Evolutionary conservation across 2,113 vertebrate species (phyloP).

Genomic region (Periophthalmodon schlosseri): DNA sequence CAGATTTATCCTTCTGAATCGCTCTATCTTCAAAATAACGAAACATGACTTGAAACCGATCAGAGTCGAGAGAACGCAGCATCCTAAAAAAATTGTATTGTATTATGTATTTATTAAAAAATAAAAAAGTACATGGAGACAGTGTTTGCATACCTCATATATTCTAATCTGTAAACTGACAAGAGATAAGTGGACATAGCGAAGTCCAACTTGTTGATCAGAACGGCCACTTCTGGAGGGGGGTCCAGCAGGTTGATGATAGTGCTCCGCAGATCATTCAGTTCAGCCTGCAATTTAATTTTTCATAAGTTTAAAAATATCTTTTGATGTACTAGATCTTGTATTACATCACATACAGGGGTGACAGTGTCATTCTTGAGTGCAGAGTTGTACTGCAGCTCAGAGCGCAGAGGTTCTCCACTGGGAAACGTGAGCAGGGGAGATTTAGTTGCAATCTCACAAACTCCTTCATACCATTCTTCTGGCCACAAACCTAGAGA

Average conservation of each 20-base stretch:
- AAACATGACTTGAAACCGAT: slow-evolving; percentile 99
- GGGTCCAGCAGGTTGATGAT: slow-evolving; percentile 96
- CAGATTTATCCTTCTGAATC: slow-evolving; percentile 98
- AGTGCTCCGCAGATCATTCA: slow-evolving; percentile 92
- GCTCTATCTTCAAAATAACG: slow-evolving; percentile 98
- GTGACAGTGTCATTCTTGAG: slow-evolving; percentile 98
- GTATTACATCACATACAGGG: slow-evolving; percentile 71
- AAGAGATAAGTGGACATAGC: slow-evolving; percentile 98
- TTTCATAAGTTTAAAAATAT: background rate
- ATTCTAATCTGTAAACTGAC: slow-evolving; percentile 96
- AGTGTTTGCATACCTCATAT: slow-evolving; percentile 85
- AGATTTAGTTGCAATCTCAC: slow-evolving; percentile 97
- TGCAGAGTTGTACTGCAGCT: slow-evolving; percentile 98
- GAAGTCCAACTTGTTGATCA: slow-evolving; percentile 98
- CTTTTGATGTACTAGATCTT: background rate
- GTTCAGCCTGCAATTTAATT: slow-evolving; percentile 81
- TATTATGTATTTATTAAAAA: background rate
- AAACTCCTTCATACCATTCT: slow-evolving; percentile 98
- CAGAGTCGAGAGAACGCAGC: slow-evolving; percentile 87
- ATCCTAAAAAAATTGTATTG: slow-evolving; percentile 77
- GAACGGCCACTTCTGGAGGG: slow-evolving; percentile 88
- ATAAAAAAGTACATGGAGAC: background rate
- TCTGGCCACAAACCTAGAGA: slow-evolving; percentile 93
- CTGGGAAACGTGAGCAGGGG: slow-evolving; percentile 95
- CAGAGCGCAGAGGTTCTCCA: slow-evolving; percentile 93